Evolutionary conservation across 2,888 invertebrate species (phyloP).

Genomic region (Acrobasis repandana): DNA sequence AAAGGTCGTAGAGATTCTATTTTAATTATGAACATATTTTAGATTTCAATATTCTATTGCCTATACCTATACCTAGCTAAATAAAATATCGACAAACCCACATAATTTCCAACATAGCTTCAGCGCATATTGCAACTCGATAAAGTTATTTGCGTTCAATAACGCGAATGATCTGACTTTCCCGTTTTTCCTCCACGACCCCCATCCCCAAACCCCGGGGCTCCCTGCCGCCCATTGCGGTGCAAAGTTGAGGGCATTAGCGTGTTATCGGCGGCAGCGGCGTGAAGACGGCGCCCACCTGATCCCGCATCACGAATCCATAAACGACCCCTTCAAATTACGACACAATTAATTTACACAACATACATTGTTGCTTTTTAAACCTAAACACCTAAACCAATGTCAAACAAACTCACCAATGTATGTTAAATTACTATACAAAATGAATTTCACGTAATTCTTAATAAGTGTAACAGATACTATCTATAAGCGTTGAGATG

Average conservation of each 20-base stretch:
- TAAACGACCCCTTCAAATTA: slow-evolving; percentile 43
- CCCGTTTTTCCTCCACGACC: slow-evolving; percentile 73
- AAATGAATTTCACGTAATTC: slow-evolving; percentile 31
- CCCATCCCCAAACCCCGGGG: slow-evolving; percentile 38
- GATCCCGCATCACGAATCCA: slow-evolving; percentile 55
- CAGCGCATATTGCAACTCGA: slow-evolving; percentile 67
- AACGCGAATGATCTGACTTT: slow-evolving; percentile 79
- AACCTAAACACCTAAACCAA: slow-evolving; percentile 1
- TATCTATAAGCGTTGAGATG: slow-evolving; percentile 82
- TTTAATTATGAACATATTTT: background rate
- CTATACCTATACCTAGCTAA: too few relatives aligned
- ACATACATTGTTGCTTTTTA: slow-evolving; percentile 44
- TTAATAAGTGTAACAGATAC: slow-evolving; percentile 76
- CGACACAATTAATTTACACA: slow-evolving; percentile 33
- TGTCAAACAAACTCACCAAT: slow-evolving; percentile 42
- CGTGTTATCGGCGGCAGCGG: slow-evolving; percentile 80
- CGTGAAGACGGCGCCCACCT: slow-evolving; percentile 81
- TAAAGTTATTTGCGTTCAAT: slow-evolving; percentile 80
- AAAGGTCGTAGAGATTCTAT: too few relatives aligned
- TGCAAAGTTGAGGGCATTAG: slow-evolving; percentile 83
- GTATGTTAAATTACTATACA: slow-evolving; percentile 38
- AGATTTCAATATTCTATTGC: background rate
- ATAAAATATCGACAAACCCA: slow-evolving; percentile 22
- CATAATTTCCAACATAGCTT: slow-evolving; percentile 30
- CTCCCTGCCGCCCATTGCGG: slow-evolving; percentile 65